These are phyloP conservation scores for Sebastes goodei DNA, from an alignment of 2,797 vertebrate genomes.

Conservation along the genomic window DNA sequence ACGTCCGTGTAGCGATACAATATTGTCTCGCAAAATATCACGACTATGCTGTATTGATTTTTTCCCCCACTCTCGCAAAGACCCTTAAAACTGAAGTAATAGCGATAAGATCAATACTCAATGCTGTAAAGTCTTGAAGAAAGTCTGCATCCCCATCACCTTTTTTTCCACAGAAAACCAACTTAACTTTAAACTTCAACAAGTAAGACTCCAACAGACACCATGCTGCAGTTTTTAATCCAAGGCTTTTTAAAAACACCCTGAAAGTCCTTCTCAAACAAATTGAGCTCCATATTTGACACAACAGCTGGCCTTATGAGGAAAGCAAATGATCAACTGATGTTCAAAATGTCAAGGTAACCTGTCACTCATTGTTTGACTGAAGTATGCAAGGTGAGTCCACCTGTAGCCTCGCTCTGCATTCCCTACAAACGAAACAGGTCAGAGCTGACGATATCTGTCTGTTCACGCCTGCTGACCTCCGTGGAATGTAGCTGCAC, in stretches of 20 bases:
- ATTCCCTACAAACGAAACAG: conserved; percentile 22
- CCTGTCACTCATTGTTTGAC: background rate
- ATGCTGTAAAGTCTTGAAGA: background rate
- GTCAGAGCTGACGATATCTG: conserved; percentile 43
- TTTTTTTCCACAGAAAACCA: background rate
- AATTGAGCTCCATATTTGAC: background rate
- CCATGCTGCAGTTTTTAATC: background rate
- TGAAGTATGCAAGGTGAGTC: conserved; percentile 10
- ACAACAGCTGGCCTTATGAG: background rate
- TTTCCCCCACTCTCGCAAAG: accelerated
- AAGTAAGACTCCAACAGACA: background rate
- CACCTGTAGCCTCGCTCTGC: conserved; percentile 20
- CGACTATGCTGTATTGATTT: no score
- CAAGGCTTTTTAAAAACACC: background rate
- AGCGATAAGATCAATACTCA: no score
- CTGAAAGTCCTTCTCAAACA: background rate
- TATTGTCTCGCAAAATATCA: no score
- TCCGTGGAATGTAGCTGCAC: conserved; percentile 49
- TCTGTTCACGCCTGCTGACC: conserved; percentile 51
- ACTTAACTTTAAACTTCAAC: no score
- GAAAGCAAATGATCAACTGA: conserved; percentile 1
- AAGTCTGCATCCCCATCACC: background rate
- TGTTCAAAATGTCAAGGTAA: background rate
- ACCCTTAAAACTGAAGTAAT: background rate
- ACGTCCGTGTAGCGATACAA: accelerated